phyloP scores from a whole-genome alignment of 1,140 invertebrate species.

The Tetragnatha versicolor region DNA sequence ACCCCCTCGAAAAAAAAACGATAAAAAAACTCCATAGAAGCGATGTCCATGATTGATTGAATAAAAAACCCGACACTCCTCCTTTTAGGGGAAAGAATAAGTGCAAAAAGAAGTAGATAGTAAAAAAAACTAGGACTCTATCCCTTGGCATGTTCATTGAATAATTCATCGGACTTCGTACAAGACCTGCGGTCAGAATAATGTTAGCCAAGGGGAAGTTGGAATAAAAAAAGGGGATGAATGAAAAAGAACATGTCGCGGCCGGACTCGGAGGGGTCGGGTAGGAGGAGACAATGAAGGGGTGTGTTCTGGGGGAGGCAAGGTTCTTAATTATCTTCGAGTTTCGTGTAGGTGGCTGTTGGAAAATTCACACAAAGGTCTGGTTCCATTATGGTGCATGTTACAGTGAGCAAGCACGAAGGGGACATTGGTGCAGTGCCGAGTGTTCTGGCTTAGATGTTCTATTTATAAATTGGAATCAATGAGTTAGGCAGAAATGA shows the following conservation, averaged over 20 bases:
- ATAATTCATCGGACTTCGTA: conserved; percentile 32
- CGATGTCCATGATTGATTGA: conserved; percentile 30
- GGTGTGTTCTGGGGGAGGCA: conserved; percentile 19
- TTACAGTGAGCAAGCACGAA: neutral
- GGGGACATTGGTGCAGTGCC: too few relatives aligned
- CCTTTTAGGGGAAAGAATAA: neutral
- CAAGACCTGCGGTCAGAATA: conserved; percentile 16
- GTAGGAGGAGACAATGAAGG: conserved; percentile 27
- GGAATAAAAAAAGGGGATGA: conserved; percentile 1
- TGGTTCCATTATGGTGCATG: neutral
- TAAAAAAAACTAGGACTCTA: conserved; percentile 19
- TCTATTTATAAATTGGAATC: too few relatives aligned
- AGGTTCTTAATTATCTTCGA: conserved; percentile 39
- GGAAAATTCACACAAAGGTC: conserved; percentile 36
- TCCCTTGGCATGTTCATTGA: conserved; percentile 30
- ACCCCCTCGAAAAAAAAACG: neutral
- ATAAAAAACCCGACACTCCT: conserved; percentile 29
- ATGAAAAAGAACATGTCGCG: conserved; percentile 9
- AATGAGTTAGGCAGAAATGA: too few relatives aligned
- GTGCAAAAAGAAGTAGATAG: conserved; percentile 5
- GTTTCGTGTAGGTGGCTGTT: neutral
- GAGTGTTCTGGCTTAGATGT: too few relatives aligned
- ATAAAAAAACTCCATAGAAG: neutral
- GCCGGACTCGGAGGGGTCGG: neutral
- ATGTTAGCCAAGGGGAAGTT: conserved; percentile 4